phyloP scores from a whole-genome alignment of 2,888 invertebrate species.

The Creontiades dilutus region DNA sequence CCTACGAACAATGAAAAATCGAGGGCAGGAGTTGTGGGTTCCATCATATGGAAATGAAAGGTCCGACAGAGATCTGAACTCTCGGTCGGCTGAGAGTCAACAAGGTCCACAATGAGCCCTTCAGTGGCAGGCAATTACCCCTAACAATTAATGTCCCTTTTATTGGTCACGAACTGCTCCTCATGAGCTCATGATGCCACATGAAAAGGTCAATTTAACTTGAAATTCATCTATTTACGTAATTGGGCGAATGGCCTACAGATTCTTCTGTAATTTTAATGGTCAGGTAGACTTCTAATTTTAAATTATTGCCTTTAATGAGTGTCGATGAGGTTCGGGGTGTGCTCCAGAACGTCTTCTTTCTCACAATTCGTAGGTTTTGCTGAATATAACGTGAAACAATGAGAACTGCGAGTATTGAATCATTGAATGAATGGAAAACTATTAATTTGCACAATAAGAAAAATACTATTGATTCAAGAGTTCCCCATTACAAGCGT shows the following conservation, averaged over 20 bases:
- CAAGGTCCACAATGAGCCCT: neutral
- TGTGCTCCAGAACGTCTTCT: too few relatives aligned
- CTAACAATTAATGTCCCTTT: constrained; percentile 38
- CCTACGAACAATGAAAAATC: neutral
- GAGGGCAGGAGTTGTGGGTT: neutral
- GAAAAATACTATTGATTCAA: too few relatives aligned
- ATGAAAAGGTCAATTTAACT: constrained; percentile 30
- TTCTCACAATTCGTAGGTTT: too few relatives aligned
- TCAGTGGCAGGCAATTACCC: constrained; percentile 36
- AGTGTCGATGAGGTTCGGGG: too few relatives aligned
- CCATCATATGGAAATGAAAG: neutral
- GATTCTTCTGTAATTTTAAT: neutral
- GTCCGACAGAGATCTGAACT: neutral
- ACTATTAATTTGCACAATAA: too few relatives aligned
- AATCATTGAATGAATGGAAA: too few relatives aligned
- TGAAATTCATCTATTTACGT: neutral
- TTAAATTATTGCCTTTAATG: neutral
- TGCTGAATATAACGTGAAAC: too few relatives aligned
- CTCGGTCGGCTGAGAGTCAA: constrained; percentile 8
- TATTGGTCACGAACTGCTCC: constrained; percentile 19
- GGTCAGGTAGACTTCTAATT: neutral
- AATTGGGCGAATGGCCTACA: neutral
- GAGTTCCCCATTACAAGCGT: too few relatives aligned
- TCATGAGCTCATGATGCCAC: neutral
- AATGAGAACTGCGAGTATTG: too few relatives aligned